A percentile compares a stretch with the other conserved stretches of the same genome.
phyloP scores from a whole-genome alignment of 2,797 vertebrate genomes.

The Hippopotamyrus pictus region DNA sequence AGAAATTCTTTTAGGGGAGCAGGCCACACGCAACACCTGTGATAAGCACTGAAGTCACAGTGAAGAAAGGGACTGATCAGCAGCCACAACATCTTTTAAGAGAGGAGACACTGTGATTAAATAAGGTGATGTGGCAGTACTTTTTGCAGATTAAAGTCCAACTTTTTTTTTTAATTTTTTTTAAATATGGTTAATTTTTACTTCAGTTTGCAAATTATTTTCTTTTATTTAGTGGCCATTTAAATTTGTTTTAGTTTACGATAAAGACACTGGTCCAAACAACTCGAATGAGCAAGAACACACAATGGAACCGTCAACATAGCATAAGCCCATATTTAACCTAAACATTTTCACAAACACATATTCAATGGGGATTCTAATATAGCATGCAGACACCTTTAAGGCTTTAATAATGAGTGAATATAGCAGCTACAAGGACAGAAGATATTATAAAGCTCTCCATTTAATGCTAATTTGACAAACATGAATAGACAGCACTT shows the following conservation, averaged over 20 bases:
- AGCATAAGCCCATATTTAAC: not conserved
- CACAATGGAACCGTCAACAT: not conserved
- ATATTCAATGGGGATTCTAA: not conserved
- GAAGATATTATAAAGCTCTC: not conserved
- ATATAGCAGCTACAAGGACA: not conserved
- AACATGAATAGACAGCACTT: not conserved
- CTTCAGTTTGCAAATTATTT: not conserved
- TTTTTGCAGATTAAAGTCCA: not conserved
- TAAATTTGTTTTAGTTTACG: not conserved
- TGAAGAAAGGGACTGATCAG: not conserved
- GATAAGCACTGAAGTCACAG: not conserved
- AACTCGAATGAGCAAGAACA: not conserved
- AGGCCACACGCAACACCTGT: not conserved
- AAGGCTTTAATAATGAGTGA: not conserved
- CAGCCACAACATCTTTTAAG: not conserved
- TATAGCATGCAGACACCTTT: not conserved
- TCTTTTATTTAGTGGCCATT: not conserved
- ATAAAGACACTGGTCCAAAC: not conserved
- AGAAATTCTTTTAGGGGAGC: not conserved
- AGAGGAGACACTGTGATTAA: not conserved
- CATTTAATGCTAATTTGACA: not conserved
- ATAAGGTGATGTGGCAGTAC: not conserved
- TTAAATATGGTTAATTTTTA: not conserved
- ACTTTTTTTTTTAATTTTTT: not conserved
- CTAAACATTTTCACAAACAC: not conserved